Evolutionary conservation across 2,113 vertebrate species (phyloP).

Genomic region (Miniopterus natalensis): DNA sequence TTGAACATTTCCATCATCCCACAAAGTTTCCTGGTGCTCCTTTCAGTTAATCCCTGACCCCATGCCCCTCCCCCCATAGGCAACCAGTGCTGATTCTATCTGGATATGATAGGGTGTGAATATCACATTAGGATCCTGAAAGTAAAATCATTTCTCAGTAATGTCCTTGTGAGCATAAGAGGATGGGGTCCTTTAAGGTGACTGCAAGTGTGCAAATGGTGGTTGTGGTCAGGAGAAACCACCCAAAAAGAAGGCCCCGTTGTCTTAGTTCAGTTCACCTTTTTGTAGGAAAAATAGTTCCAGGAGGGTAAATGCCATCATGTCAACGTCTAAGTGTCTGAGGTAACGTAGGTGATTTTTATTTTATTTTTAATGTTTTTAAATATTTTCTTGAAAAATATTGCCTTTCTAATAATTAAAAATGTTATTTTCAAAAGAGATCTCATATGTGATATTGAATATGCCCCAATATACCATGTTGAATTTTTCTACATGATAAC

Average conservation of each 20-base stretch:
- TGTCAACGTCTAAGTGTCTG: neutral
- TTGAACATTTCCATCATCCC: neutral
- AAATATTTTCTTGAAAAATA: neutral
- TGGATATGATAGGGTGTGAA: neutral
- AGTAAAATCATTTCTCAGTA: neutral
- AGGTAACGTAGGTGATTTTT: neutral
- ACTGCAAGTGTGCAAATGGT: no score
- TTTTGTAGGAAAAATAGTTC: neutral
- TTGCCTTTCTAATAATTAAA: neutral
- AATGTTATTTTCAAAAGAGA: neutral
- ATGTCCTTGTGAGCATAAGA: neutral
- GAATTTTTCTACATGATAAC: neutral
- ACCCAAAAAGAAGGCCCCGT: neutral
- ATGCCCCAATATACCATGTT: neutral
- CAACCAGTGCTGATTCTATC: neutral
- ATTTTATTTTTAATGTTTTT: neutral
- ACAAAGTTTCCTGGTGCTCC: neutral
- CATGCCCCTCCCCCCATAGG: no score
- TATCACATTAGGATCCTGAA: neutral
- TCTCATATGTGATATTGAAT: neutral
- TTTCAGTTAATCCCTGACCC: neutral
- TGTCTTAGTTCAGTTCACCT: neutral
- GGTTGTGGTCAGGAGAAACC: neutral
- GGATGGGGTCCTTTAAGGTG: neutral
- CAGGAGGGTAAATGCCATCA: accelerated